Evolutionary conservation across 2,797 vertebrate genomes (phyloP).

Genomic region (Serranus cabrilla): DNA sequence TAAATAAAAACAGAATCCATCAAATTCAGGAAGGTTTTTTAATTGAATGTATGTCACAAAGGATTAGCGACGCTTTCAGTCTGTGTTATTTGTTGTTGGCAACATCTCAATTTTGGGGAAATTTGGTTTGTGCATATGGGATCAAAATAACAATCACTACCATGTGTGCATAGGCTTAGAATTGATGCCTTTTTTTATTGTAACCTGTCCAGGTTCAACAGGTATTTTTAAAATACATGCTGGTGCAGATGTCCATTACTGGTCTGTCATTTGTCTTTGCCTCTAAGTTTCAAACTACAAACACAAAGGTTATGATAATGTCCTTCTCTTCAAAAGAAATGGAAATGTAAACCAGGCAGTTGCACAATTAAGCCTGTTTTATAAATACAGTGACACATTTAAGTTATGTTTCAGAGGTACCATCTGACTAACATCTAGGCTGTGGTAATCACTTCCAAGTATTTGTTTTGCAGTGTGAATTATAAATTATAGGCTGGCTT

Average conservation of each 20-base stretch:
- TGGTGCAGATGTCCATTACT: not conserved
- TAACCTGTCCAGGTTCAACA: not conserved
- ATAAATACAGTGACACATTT: not conserved
- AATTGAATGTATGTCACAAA: no score
- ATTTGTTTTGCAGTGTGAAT: not conserved
- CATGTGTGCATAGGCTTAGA: not conserved
- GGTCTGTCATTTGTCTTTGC: not conserved
- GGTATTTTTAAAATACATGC: not conserved
- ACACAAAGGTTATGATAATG: not conserved
- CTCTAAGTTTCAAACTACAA: not conserved
- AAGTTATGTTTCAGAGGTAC: not conserved
- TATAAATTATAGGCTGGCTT: not conserved
- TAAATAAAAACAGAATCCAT: no score
- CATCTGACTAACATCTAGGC: not conserved
- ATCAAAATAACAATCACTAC: not conserved
- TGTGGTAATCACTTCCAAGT: not conserved
- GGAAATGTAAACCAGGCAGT: not conserved
- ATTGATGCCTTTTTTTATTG: not conserved
- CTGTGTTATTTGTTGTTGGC: no score
- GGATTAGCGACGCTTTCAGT: no score
- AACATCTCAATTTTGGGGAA: no score
- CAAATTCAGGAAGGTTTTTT: no score
- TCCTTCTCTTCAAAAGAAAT: no score
- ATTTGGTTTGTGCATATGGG: no score
- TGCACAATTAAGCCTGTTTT: not conserved